Percentiles rank a stretch among this genome's conserved stretches.
Conservation (phyloP, 2,797 vertebrate species). For the Neoniphon sammara region DNA sequence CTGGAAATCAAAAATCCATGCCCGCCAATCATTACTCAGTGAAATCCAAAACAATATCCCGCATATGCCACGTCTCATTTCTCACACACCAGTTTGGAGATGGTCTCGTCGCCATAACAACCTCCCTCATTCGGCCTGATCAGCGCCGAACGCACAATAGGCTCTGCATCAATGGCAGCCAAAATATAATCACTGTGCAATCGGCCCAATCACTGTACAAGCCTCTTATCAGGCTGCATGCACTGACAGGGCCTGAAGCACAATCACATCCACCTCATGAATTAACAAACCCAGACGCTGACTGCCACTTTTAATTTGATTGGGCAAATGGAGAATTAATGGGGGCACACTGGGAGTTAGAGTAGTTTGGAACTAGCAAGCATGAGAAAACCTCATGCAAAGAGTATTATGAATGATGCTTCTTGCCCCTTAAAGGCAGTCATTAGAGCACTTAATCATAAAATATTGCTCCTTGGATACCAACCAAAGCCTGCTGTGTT, state of each 20-base stretch:
- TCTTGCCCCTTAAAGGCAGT: constrained; percentile 58
- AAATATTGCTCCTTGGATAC: constrained; percentile 61
- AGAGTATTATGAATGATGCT: constrained; percentile 58
- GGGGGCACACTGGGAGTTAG: constrained; percentile 46
- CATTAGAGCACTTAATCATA: constrained; percentile 71
- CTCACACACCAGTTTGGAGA: constrained; percentile 23
- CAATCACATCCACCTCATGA: constrained; percentile 74
- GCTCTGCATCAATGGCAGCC: constrained; percentile 57
- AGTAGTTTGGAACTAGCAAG: constrained; percentile 40
- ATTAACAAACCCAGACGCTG: constrained; percentile 56
- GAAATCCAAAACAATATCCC: neutral
- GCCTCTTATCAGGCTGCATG: constrained; percentile 69
- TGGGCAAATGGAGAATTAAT: constrained; percentile 70
- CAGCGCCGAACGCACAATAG: constrained; percentile 55
- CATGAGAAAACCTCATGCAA: constrained; percentile 33
- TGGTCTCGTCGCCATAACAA: constrained; percentile 64
- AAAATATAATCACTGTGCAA: constrained; percentile 68
- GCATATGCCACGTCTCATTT: constrained; percentile 23
- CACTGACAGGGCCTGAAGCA: constrained; percentile 56
- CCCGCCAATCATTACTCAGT: constrained; percentile 8
- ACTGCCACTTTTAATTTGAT: constrained; percentile 75
- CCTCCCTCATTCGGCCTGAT: constrained; percentile 57
- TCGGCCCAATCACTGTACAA: constrained; percentile 63
- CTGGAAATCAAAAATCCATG: neutral
- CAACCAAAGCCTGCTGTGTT: constrained; percentile 39